Evolutionary conservation across 2,888 invertebrate genomes (phyloP).

Genomic region (Oxycera nigricornis): DNA sequence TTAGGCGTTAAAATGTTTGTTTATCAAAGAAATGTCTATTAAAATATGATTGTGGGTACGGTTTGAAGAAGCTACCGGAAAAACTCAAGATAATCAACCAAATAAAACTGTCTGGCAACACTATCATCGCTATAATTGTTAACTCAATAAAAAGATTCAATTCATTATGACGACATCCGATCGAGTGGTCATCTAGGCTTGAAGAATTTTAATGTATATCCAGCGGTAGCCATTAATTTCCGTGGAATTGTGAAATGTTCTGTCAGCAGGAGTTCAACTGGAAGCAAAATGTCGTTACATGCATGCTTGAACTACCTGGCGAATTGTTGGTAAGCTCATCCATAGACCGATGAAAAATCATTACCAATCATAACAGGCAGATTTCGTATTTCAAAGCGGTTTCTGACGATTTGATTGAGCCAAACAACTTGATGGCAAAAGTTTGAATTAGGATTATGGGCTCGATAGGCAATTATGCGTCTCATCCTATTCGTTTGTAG

Average conservation of each 20-base stretch:
- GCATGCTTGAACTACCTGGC: too few relatives aligned
- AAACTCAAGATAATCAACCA: too few relatives aligned
- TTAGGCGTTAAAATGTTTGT: too few relatives aligned
- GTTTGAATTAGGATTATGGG: not conserved
- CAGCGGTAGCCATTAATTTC: not conserved
- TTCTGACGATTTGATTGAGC: not conserved
- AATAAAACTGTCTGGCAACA: not conserved
- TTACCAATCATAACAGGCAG: not conserved
- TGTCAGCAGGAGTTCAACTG: slow-evolving; percentile 20
- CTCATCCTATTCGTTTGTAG: slow-evolving; percentile 1
- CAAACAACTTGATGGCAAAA: not conserved
- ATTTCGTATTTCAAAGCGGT: not conserved
- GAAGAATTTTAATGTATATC: not conserved
- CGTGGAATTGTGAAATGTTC: not conserved
- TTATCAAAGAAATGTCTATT: too few relatives aligned
- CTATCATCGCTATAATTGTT: not conserved
- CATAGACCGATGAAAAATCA: not conserved
- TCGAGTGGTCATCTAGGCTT: not conserved
- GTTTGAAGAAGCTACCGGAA: too few relatives aligned
- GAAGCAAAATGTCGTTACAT: not conserved
- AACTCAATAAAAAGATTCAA: not conserved
- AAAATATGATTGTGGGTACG: too few relatives aligned
- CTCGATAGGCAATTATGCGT: not conserved
- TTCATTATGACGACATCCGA: not conserved
- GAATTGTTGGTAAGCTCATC: too few relatives aligned